Evolutionary conservation across 2,113 vertebrate species (phyloP).

Genomic region (Oreocharis arfaki): DNA sequence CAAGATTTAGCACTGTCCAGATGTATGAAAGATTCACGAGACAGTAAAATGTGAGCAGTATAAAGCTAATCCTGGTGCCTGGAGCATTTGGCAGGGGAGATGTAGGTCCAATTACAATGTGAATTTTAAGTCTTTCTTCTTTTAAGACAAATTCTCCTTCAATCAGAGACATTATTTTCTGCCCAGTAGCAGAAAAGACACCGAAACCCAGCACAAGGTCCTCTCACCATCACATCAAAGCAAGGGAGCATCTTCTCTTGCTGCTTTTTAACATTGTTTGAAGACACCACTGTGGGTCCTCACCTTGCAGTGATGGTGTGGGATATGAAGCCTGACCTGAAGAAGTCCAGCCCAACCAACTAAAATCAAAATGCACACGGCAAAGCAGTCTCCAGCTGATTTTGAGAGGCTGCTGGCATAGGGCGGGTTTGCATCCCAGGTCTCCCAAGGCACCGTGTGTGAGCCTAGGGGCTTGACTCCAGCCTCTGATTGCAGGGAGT

Average conservation of each 20-base stretch:
- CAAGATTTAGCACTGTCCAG: slow-evolving; percentile 28
- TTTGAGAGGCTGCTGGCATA: neutral
- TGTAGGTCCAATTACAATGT: neutral
- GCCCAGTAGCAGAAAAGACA: neutral
- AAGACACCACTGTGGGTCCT: neutral
- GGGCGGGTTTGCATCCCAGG: neutral
- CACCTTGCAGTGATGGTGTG: neutral
- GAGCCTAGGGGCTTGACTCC: neutral
- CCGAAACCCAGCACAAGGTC: neutral
- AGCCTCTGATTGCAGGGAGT: neutral
- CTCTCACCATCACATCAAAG: neutral
- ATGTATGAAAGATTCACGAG: slow-evolving; percentile 13
- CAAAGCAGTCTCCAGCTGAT: neutral
- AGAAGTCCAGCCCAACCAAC: neutral
- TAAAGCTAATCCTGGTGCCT: neutral
- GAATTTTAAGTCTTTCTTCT: neutral
- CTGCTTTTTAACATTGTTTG: neutral
- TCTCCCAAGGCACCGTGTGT: neutral
- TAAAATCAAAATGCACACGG: neutral
- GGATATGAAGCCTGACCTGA: neutral
- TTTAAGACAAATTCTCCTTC: neutral
- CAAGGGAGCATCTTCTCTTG: neutral
- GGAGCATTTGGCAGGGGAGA: neutral
- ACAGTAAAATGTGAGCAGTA: slow-evolving; percentile 9
- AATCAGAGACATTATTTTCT: neutral